Evolutionary conservation across 2,888 invertebrate genomes (phyloP).

Genomic region (Tillus elongatus): DNA sequence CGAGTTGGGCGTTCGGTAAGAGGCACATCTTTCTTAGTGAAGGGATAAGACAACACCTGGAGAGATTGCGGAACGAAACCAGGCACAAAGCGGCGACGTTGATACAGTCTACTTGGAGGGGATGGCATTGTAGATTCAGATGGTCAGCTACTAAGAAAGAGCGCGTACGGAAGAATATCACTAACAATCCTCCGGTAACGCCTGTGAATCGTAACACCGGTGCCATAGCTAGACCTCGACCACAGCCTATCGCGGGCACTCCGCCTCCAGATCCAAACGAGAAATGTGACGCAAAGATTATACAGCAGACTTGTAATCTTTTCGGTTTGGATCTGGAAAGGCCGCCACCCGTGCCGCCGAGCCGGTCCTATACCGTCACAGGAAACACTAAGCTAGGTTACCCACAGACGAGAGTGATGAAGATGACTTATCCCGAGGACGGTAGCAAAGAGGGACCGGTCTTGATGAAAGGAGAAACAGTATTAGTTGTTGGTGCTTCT

Average conservation of each 20-base stretch:
- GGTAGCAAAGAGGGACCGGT: constrained; percentile 50
- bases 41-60: constrained; percentile 82
- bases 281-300: constrained; percentile 80
- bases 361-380: constrained; percentile 80
- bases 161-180: constrained; percentile 20
- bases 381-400: constrained; percentile 87
- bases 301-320: constrained; percentile 81
- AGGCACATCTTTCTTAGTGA: constrained; percentile 91
- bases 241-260: constrained; percentile 84
- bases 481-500: constrained; percentile 82
- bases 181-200: constrained; percentile 17
- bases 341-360: constrained; percentile 85
- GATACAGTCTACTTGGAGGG: constrained; percentile 80
- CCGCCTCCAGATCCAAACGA: constrained; percentile 74
- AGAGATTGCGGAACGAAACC: constrained; percentile 68
- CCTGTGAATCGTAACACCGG: constrained; percentile 32
- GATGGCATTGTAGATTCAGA: constrained; percentile 60
- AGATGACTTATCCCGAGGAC: constrained; percentile 68
- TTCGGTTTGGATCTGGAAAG: constrained; percentile 86
- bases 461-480: constrained; percentile 73
- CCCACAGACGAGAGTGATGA: constrained; percentile 86
- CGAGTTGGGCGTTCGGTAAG: constrained; percentile 86
- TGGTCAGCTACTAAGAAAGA: constrained; percentile 51
- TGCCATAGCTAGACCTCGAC: constrained; percentile 59
- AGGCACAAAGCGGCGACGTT: constrained; percentile 72